Evolutionary conservation across 1,140 invertebrate species (phyloP).

Genomic region (Paramacrobiotus metropolitanus): DNA sequence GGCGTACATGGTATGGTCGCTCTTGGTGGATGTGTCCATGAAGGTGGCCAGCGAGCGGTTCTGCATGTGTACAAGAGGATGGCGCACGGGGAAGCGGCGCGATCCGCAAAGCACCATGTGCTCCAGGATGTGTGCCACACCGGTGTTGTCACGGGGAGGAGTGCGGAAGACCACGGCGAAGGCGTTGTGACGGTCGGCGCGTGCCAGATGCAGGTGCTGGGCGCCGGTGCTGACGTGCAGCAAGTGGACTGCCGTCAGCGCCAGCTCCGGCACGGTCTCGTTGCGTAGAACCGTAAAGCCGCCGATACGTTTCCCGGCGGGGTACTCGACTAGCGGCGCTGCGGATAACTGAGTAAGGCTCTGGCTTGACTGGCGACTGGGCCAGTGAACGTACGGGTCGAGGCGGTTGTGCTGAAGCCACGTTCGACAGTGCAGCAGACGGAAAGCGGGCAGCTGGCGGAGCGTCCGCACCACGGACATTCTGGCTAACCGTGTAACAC

Average conservation of each 20-base stretch:
- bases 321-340: too few species aligned
- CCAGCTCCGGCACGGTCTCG: conserved; percentile 33
- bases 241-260: conserved; percentile 46
- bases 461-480: too few species aligned
- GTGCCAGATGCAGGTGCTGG: conserved; percentile 60
- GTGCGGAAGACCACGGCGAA: conserved; percentile 61
- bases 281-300: conserved; percentile 20
- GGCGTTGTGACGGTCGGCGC: conserved; percentile 68
- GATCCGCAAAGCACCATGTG: conserved; percentile 75
- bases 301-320: conserved; percentile 13
- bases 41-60: conserved; percentile 72
- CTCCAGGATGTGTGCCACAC: conserved; percentile 76
- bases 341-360: too few species aligned
- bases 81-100: conserved; percentile 47
- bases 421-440: too few species aligned
- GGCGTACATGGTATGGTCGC: conserved; percentile 83
- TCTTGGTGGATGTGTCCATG: conserved; percentile 80
- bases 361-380: too few species aligned
- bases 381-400: too few species aligned
- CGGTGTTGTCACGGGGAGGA: conserved; percentile 62
- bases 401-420: too few species aligned
- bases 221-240: conserved; percentile 56
- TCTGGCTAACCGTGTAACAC: too few species aligned
- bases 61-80: conserved; percentile 91
- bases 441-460: too few species aligned